phyloP scores from a whole-genome alignment of 1,140 invertebrate species.

The Halyomorpha halys region DNA sequence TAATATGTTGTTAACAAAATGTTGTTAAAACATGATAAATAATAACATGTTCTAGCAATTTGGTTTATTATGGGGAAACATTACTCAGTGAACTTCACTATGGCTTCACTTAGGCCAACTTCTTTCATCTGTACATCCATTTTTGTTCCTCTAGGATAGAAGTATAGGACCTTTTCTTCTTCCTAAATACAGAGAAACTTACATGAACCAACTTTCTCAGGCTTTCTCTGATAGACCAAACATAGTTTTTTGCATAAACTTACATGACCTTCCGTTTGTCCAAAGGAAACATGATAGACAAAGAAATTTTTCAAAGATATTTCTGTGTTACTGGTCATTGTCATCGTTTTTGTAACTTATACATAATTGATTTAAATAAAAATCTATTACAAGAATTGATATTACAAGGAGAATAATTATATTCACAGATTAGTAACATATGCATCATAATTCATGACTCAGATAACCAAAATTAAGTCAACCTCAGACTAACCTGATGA shows the following conservation, averaged over 20 bases:
- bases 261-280: slow-evolving; percentile 31
- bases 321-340: slow-evolving; percentile 19
- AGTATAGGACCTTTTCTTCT: slow-evolving; percentile 79
- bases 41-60: too few species aligned
- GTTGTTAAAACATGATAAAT: too few species aligned
- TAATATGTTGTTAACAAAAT: too few species aligned
- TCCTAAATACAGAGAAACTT: slow-evolving; percentile 48
- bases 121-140: slow-evolving; percentile 76
- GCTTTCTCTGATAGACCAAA: neutral
- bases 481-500: too few species aligned
- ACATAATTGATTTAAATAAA: neutral
- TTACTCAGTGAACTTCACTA: slow-evolving; percentile 84
- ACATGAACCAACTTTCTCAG: neutral
- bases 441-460: too few species aligned
- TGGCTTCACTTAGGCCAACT: slow-evolving; percentile 83
- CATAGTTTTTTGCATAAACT: slow-evolving; percentile 17
- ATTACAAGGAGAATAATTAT: too few species aligned
- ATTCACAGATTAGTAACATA: too few species aligned
- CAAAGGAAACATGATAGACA: slow-evolving; percentile 29
- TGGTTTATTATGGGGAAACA: too few species aligned
- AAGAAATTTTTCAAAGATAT: slow-evolving; percentile 31
- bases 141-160: slow-evolving; percentile 65
- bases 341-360: slow-evolving; percentile 2
- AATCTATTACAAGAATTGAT: too few species aligned
- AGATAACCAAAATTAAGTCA: too few species aligned